Conservation (phyloP, 2,888 invertebrate genomes). For the Acrobasis repandana region DNA sequence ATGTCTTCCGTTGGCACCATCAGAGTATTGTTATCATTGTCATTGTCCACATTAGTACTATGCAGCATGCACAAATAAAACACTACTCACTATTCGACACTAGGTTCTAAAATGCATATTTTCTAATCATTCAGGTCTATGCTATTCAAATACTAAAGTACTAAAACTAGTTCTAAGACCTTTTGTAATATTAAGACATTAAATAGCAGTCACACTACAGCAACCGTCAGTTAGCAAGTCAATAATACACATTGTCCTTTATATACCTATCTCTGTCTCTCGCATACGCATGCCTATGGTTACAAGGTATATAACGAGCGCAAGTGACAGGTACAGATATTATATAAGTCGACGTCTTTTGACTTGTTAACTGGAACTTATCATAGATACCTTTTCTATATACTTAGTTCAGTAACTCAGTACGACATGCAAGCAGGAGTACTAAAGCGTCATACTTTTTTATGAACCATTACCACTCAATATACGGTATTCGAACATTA, state of each 20-base stretch:
- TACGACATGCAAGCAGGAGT: slow-evolving; percentile 43
- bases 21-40: slow-evolving; percentile 62
- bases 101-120: slow-evolving; percentile 28
- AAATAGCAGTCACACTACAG: no score
- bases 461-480: slow-evolving; percentile 13
- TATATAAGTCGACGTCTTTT: no score
- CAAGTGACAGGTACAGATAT: no score
- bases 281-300: no score
- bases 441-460: slow-evolving; percentile 37
- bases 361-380: no score
- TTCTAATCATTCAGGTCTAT: not conserved
- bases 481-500: slow-evolving; percentile 17
- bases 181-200: no score
- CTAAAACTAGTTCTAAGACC: not conserved
- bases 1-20: slow-evolving; percentile 66
- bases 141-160: not conserved
- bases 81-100: slow-evolving; percentile 63
- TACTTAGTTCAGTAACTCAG: slow-evolving; percentile 1
- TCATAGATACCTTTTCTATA: no score
- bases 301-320: no score
- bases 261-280: no score
- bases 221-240: no score
- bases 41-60: slow-evolving; percentile 63
- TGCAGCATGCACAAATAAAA: slow-evolving; percentile 78
- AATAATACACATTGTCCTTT: no score